Evolutionary conservation across 2,113 vertebrate genomes (phyloP).

Genomic region (Ariopsis seemanni): DNA sequence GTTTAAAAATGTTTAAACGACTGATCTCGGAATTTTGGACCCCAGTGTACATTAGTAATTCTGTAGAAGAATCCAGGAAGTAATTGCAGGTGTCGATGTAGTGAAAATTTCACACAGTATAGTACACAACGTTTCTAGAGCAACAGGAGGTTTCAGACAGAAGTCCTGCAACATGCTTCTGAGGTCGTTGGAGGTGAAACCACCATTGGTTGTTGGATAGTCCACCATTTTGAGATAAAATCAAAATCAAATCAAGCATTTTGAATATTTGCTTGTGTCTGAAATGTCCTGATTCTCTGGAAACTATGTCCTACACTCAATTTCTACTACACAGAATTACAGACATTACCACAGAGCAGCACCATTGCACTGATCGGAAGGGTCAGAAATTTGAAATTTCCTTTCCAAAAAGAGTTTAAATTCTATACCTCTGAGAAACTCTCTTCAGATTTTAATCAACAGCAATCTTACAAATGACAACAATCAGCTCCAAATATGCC

Average conservation of each 20-base stretch:
- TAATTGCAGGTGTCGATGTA: background rate
- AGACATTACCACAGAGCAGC: slow-evolving; percentile 54
- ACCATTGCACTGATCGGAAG: background rate
- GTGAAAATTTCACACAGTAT: background rate
- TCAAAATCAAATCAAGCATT: background rate
- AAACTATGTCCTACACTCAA: background rate
- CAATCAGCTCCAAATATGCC: background rate
- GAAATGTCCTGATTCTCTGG: background rate
- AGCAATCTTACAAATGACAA: background rate
- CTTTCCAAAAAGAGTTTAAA: background rate
- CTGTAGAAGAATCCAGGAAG: background rate
- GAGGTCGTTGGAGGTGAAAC: background rate
- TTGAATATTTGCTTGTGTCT: background rate
- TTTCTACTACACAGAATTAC: background rate
- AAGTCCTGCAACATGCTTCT: background rate
- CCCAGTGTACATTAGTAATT: background rate
- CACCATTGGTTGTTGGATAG: too few species aligned
- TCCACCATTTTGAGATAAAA: background rate
- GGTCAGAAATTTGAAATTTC: too few species aligned
- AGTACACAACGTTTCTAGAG: background rate
- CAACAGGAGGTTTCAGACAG: background rate
- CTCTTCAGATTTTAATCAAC: background rate
- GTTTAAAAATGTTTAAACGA: background rate
- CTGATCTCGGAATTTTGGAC: background rate
- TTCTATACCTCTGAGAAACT: background rate